Evolutionary conservation across 2,113 vertebrate species (phyloP).

Genomic region (Scolopax mira): DNA sequence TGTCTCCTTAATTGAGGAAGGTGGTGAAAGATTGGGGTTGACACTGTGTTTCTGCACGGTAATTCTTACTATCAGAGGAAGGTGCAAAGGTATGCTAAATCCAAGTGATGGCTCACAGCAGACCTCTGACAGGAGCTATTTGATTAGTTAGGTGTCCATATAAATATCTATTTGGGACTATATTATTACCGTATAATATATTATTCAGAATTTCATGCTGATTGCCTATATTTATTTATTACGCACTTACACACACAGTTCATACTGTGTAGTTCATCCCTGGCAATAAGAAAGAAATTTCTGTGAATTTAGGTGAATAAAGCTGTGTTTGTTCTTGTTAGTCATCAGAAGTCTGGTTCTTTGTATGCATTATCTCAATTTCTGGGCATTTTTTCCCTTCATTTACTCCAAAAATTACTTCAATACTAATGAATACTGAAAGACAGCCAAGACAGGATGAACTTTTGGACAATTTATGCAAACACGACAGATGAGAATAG

Average conservation of each 20-base stretch:
- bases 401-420: slow-evolving; percentile 46
- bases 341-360: not conserved
- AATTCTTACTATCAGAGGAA: not conserved
- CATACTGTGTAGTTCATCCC: not conserved
- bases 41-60: not conserved
- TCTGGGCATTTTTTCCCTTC: slow-evolving; percentile 37
- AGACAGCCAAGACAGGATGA: slow-evolving; percentile 50
- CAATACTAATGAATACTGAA: slow-evolving; percentile 58
- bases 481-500: slow-evolving; percentile 45
- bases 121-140: not conserved
- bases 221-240: not conserved
- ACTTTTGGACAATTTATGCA: slow-evolving; percentile 62
- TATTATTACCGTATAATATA: not conserved
- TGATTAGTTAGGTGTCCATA: not conserved
- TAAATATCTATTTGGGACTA: not conserved
- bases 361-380: slow-evolving; percentile 38
- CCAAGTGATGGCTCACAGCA: not conserved
- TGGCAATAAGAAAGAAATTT: slow-evolving; percentile 15
- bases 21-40: not conserved
- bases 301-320: slow-evolving; percentile 22
- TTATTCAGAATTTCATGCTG: not conserved
- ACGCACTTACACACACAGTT: not conserved
- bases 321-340: slow-evolving; percentile 29
- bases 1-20: not conserved
- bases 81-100: not conserved